These are phyloP conservation scores for Micromys minutus DNA, from an alignment of 2,113 vertebrate species.

Conservation along the genomic window DNA sequence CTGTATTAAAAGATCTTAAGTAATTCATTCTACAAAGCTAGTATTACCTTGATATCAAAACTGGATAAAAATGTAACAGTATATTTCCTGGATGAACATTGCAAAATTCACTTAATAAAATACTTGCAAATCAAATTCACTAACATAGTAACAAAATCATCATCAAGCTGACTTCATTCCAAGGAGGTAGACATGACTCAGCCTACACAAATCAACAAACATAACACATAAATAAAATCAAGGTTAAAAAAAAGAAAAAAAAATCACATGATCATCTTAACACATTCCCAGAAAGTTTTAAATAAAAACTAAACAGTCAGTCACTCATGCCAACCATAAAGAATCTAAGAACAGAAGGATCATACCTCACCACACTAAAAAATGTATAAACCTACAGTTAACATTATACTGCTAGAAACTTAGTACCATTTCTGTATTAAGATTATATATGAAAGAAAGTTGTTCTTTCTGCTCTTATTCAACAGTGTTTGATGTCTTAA, in stretches of 20 bases:
- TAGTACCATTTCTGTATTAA: neutral
- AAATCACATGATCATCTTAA: neutral
- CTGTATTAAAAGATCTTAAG: neutral
- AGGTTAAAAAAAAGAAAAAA: neutral
- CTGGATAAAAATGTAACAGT: neutral
- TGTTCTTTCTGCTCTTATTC: neutral
- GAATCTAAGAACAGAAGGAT: neutral
- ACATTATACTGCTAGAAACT: neutral
- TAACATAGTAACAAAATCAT: neutral
- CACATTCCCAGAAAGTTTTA: neutral
- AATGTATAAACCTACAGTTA: neutral
- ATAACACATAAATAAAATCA: neutral
- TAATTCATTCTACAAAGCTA: neutral
- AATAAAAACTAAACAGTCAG: neutral
- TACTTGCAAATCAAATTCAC: neutral
- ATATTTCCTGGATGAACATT: neutral
- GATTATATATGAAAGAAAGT: neutral
- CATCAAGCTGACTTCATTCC: neutral
- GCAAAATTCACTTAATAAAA: neutral
- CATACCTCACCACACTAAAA: neutral
- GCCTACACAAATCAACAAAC: neutral
- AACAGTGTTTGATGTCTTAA: neutral
- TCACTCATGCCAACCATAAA: neutral
- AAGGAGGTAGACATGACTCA: neutral
- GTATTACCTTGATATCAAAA: neutral